A percentile compares a stretch with the other conserved stretches of the same genome.
phyloP scores from a whole-genome alignment of 2,888 invertebrate genomes.

The Aelia acuminata region DNA sequence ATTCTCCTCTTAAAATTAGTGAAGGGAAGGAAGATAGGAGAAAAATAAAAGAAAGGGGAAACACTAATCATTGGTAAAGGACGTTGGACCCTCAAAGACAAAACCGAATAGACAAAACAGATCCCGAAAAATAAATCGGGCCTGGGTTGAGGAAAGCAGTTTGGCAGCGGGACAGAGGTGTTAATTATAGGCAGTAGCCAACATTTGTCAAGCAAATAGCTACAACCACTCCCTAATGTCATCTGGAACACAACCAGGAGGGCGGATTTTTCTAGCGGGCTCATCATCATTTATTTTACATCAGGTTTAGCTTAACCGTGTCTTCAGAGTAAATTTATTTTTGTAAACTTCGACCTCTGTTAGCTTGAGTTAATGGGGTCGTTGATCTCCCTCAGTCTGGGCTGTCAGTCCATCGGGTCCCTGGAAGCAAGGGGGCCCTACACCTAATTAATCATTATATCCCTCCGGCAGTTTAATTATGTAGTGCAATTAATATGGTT shows the following conservation, averaged over 20 bases:
- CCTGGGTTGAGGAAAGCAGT: conserved; percentile 36
- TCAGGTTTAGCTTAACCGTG: conserved; percentile 29
- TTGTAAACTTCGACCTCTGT: not conserved
- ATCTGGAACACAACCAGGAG: conserved; percentile 53
- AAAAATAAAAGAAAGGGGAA: not conserved
- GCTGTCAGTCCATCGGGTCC: not conserved
- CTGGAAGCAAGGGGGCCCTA: not conserved
- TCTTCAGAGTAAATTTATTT: conserved; percentile 35
- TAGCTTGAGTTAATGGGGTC: conserved; percentile 41
- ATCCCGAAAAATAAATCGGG: conserved; percentile 40
- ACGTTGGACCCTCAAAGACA: conserved; percentile 19
- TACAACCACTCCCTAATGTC: conserved; percentile 58
- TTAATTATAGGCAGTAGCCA: conserved; percentile 61
- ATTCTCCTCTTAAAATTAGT: conserved; percentile 31
- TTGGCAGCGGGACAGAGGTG: conserved; percentile 50
- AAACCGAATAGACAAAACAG: conserved; percentile 38
- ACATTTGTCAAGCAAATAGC: conserved; percentile 64
- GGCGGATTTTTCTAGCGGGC: conserved; percentile 35
- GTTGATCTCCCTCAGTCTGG: not conserved
- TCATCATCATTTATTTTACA: conserved; percentile 51
- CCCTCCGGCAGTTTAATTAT: not conserved
- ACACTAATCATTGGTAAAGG: conserved; percentile 44
- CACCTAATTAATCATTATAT: not conserved
- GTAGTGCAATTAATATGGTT: no score
- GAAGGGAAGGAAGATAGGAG: not conserved